Evolutionary conservation across 92 coral and sea anemone species (phyloP), one percentile per base, ranked within the genome.

Genomic region (Ricordea florida): DNA sequence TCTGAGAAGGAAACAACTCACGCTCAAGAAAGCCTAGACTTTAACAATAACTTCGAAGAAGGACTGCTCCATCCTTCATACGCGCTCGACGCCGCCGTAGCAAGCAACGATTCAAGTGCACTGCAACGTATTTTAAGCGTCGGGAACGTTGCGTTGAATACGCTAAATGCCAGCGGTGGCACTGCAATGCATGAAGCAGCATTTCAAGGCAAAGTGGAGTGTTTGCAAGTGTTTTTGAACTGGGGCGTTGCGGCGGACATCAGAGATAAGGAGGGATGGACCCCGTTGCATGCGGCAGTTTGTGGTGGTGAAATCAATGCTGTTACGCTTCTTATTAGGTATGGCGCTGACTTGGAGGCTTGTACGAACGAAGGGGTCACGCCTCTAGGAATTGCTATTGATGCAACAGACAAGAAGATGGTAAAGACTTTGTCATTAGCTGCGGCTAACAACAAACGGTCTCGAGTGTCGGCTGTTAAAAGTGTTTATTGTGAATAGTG

Each of bases 171-270:
- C 0, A 91, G 97, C 41, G 97, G 97, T 2, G 93, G 90, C 13
- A 86, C 97, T 11, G 90, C 97, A 10, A 83, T 91, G 74, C 97
- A 91, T 43, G 97, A 91, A 30, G 97, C 97, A 0, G 97, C 97
- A 0, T 91, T 78, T 74, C 93, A 91, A 66, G 97, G 97, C 7
- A 91, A 91, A 66, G 15, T 91, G 3, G 40, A 36, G 7, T 91
- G 97, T 53, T 62, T 91, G 16, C 72, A 80, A 28, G 90, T 87
- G 33, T 87, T 91, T 67, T 45, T 91, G 41, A 79, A 69, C 57
- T 91, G 87, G 22, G 97, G 97, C 0, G 90, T 74, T 16, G 67
- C 67, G 24, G 86, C 83, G 7, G 82, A 91, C 28, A 46, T 79
- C 8, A 83, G 85, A 11, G 97, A 91, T 31, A 79, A 89, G 47